Evolutionary conservation across 1,140 invertebrate species (phyloP).

Genomic region (Gryllus bimaculatus): DNA sequence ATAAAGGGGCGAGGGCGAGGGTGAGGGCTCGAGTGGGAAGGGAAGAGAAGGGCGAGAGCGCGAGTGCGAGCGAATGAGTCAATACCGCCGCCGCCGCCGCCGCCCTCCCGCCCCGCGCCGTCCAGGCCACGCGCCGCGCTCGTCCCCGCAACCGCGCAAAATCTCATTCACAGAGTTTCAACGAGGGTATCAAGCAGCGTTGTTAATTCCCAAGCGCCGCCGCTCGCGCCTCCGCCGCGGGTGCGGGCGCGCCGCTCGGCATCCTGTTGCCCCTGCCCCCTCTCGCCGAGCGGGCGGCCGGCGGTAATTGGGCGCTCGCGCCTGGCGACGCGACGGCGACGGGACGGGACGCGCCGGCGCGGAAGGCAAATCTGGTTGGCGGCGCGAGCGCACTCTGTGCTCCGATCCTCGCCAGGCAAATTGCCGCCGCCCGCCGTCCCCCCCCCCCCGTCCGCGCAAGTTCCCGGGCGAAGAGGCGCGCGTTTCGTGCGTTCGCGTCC

Average conservation of each 20-base stretch:
- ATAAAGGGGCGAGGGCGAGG: too few relatives aligned
- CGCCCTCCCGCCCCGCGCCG: too few relatives aligned
- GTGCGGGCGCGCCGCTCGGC: too few relatives aligned
- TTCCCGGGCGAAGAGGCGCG: neutral
- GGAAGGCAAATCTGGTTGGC: neutral
- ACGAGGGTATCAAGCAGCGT: conserved; percentile 2
- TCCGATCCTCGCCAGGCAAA: neutral
- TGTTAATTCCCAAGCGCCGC: neutral
- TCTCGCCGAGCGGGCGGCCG: neutral
- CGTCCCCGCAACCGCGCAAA: neutral
- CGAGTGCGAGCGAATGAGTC: neutral
- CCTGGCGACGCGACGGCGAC: neutral
- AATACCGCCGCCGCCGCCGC: neutral
- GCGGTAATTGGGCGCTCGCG: neutral
- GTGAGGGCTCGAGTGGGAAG: neutral
- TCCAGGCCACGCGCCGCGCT: neutral
- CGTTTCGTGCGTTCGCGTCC: neutral
- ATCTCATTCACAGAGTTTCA: conserved; percentile 4
- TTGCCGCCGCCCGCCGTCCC: neutral
- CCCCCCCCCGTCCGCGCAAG: too few relatives aligned
- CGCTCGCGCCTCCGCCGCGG: too few relatives aligned
- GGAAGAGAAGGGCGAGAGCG: neutral
- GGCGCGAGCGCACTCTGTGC: neutral
- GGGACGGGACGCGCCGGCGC: too few relatives aligned
- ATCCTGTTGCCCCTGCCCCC: too few relatives aligned